Conservation (phyloP, 1,140 invertebrate species). For the Vollenhovia emeryi region DNA sequence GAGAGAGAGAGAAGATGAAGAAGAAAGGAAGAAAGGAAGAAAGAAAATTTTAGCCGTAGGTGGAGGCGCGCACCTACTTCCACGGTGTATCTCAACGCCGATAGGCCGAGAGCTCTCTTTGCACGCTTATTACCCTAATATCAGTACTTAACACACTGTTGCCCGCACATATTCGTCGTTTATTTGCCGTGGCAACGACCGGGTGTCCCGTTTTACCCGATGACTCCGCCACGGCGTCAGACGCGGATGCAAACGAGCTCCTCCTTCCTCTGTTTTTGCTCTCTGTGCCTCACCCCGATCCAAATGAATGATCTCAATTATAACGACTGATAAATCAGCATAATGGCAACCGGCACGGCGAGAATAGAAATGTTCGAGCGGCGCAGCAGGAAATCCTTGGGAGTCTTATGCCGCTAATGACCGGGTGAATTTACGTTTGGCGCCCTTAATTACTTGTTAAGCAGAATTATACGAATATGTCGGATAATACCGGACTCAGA, state of each 20-base stretch:
- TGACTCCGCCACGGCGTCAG: neutral
- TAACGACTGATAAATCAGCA: neutral
- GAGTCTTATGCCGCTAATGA: conserved; percentile 10
- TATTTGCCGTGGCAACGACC: conserved; percentile 79
- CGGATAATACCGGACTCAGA: conserved; percentile 6
- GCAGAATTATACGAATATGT: neutral
- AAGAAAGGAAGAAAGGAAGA: conserved; percentile 47
- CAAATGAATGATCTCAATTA: conserved; percentile 4
- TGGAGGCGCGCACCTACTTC: conserved; percentile 71
- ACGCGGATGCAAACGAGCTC: neutral
- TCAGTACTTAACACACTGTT: conserved; percentile 84
- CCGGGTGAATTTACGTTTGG: conserved; percentile 7
- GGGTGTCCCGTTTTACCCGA: conserved; percentile 73
- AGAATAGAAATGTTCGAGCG: neutral
- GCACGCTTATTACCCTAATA: conserved; percentile 85
- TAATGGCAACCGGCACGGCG: neutral
- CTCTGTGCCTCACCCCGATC: neutral
- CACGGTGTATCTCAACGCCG: conserved; percentile 57
- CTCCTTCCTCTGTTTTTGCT: neutral
- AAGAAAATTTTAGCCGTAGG: conserved; percentile 72
- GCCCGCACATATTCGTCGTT: conserved; percentile 80
- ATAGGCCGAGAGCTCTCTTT: conserved; percentile 79
- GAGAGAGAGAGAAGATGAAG: neutral
- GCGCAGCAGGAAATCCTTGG: neutral
- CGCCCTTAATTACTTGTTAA: conserved; percentile 12